Percentiles rank a stretch among this genome's conserved stretches.
Conservation (phyloP, 2,113 vertebrate genomes). For the Forbesichthys papilliferus region DNA sequence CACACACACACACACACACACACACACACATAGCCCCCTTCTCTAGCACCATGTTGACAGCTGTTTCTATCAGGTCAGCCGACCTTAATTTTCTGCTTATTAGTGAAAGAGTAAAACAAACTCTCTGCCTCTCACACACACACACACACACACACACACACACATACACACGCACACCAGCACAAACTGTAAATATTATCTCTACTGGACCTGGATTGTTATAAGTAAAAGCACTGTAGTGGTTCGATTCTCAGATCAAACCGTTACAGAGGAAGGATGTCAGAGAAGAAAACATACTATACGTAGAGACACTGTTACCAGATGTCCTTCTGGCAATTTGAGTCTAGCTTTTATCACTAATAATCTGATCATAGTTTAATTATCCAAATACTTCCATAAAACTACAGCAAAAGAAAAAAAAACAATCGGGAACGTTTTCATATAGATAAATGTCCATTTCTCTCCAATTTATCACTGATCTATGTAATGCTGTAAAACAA, state of each 20-base stretch:
- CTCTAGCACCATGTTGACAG: constrained; percentile 51
- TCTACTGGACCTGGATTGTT: not conserved
- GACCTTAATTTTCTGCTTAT: constrained; percentile 67
- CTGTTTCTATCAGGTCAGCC: constrained; percentile 73
- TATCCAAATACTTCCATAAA: not conserved
- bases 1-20: not conserved
- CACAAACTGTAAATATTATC: not conserved
- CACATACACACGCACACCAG: not conserved
- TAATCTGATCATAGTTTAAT: not conserved
- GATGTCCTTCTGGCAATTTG: not conserved
- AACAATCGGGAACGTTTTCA: not conserved
- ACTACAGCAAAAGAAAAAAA: not conserved
- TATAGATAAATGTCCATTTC: too few species aligned
- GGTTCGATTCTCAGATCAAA: constrained; percentile 12
- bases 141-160: not conserved
- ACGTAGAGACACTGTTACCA: constrained; percentile 11
- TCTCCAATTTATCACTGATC: too few species aligned
- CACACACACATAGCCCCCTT: constrained; percentile 20
- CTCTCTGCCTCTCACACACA: not conserved
- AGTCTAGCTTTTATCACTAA: not conserved
- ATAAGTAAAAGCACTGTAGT: not conserved
- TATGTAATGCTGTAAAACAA: too few species aligned
- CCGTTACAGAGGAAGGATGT: constrained; percentile 7
- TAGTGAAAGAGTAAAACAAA: constrained; percentile 22
- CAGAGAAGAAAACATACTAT: constrained; percentile 12